Evolutionary conservation across 35 echinoderm and acorn worm genomes (phyloP).

Genomic region (Anneissia japonica): DNA sequence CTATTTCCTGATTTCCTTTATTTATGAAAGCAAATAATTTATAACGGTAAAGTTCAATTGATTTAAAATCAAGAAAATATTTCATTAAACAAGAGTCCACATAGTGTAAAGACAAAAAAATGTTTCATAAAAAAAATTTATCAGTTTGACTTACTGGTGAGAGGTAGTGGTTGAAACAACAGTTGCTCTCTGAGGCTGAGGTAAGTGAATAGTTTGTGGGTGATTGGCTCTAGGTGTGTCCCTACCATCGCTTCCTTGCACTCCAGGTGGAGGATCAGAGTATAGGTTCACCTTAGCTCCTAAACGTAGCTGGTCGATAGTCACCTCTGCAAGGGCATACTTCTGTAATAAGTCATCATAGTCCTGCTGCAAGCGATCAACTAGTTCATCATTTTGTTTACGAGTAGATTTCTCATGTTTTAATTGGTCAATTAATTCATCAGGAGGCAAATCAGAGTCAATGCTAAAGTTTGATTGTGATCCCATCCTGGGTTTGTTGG

Average conservation of each 20-base stretch:
- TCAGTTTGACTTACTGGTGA: neutral
- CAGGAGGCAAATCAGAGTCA: neutral
- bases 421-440: neutral
- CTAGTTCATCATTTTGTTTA: slow-evolving; percentile 58
- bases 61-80: too few species aligned
- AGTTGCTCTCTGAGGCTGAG: slow-evolving; percentile 50
- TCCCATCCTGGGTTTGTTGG: neutral
- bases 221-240: slow-evolving; percentile 36
- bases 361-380: slow-evolving; percentile 68
- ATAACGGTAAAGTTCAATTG: too few species aligned
- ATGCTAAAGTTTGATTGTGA: neutral
- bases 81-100: too few species aligned
- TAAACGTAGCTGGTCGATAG: slow-evolving; percentile 78
- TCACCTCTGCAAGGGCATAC: slow-evolving; percentile 90
- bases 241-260: slow-evolving; percentile 18
- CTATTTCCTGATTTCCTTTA: neutral
- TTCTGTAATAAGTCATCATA: slow-evolving; percentile 89
- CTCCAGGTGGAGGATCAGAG: slow-evolving; percentile 32
- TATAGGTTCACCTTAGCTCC: slow-evolving; percentile 84
- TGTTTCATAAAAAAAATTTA: neutral
- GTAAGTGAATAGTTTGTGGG: slow-evolving; percentile 34
- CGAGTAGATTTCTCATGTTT: slow-evolving; percentile 46
- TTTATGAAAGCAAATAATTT: neutral
- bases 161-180: neutral
- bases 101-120: too few species aligned